These are phyloP conservation scores for Sphaerodactylus townsendi DNA, from an alignment of 2,113 vertebrate genomes.

Conservation along the genomic window DNA sequence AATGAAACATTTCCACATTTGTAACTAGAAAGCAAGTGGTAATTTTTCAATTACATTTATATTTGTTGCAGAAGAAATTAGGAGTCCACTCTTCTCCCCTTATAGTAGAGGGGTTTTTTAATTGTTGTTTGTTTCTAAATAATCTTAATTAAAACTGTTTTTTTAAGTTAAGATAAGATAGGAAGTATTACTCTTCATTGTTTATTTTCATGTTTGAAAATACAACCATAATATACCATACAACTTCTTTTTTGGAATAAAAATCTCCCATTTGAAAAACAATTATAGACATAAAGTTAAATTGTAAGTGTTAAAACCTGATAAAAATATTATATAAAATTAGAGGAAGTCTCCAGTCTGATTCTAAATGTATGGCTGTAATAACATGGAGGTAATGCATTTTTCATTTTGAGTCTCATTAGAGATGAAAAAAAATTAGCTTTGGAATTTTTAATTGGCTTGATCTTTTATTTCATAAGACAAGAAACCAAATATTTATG, in stretches of 20 bases:
- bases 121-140: no score
- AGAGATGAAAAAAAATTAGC: neutral
- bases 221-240: neutral
- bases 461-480: neutral
- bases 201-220: neutral
- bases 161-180: neutral
- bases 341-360: neutral
- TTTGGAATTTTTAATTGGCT: neutral
- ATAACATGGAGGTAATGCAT: neutral
- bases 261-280: neutral
- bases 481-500: neutral
- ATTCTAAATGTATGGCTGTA: neutral
- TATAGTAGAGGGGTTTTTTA: no score
- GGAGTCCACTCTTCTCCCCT: no score
- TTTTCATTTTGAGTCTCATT: neutral
- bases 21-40: no score
- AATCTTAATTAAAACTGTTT: no score
- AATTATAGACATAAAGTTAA: neutral
- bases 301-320: neutral
- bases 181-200: neutral
- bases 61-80: no score
- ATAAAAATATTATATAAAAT: neutral
- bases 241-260: neutral
- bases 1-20: no score
- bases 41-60: no score